A percentile compares a stretch with the other conserved stretches of the same genome.
Evolutionary conservation across 2,888 invertebrate genomes (phyloP).

Genomic region (Agrochola lychnidis): DNA sequence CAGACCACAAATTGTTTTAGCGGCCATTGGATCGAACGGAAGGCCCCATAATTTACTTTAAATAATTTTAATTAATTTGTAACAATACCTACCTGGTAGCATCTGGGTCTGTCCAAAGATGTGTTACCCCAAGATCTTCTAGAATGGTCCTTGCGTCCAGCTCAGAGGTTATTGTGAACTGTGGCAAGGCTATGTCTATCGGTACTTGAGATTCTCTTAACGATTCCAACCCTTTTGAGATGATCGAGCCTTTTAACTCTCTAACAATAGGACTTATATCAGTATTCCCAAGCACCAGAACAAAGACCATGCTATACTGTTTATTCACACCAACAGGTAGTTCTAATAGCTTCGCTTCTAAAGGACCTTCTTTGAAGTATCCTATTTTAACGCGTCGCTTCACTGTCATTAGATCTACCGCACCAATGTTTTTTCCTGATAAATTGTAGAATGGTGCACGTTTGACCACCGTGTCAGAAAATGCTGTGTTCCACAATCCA

Average conservation of each 20-base stretch:
- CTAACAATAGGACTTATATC: conserved; percentile 8
- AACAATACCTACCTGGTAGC: too few relatives aligned
- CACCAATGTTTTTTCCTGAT: conserved; percentile 49
- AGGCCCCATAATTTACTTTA: conserved; percentile 8
- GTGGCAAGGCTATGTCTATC: conserved; percentile 61
- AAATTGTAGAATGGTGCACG: conserved; percentile 52
- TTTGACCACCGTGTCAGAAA: conserved; percentile 43
- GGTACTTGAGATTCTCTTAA: conserved; percentile 42
- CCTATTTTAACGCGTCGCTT: conserved; percentile 50
- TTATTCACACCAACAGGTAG: conserved; percentile 62
- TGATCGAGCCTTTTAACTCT: conserved; percentile 4
- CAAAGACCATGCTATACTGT: conserved; percentile 59
- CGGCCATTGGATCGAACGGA: neutral
- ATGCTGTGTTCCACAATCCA: conserved; percentile 62
- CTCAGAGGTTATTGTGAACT: conserved; percentile 57
- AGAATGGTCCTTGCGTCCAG: conserved; percentile 54
- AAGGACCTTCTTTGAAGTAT: conserved; percentile 5
- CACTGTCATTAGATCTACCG: conserved; percentile 59
- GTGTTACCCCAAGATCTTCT: conserved; percentile 57
- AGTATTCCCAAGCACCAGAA: conserved; percentile 20
- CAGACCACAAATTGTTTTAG: conserved; percentile 41
- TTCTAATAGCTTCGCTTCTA: conserved; percentile 60
- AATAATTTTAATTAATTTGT: too few relatives aligned
- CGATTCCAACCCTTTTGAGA: neutral
- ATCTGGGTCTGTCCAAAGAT: conserved; percentile 58